Conservation (phyloP, 2,888 invertebrate species). For the Oscheius sp. region DNA sequence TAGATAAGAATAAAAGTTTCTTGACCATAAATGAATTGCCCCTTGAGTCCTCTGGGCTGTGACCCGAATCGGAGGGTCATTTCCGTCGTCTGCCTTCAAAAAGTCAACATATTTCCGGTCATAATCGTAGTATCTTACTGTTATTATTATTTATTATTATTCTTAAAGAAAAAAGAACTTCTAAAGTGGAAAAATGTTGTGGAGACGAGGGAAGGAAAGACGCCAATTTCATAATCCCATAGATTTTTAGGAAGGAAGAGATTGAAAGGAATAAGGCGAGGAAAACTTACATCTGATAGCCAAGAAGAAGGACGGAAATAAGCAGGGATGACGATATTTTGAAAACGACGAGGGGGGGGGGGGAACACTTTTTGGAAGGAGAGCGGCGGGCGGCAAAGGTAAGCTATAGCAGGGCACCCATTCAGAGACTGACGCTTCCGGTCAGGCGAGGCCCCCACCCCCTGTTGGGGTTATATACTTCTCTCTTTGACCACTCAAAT, state of each 20-base stretch:
- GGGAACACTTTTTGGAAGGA: slow-evolving; percentile 20
- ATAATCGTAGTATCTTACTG: no score
- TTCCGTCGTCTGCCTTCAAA: no score
- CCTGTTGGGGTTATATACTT: not conserved
- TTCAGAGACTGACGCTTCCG: slow-evolving; percentile 19
- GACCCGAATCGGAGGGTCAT: no score
- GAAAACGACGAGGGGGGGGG: not conserved
- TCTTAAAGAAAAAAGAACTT: no score
- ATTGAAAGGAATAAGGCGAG: not conserved
- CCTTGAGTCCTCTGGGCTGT: no score
- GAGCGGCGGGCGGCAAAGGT: slow-evolving; percentile 33
- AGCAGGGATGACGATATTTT: slow-evolving; percentile 10
- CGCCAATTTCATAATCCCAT: not conserved
- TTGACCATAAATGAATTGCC: no score
- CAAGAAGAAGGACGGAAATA: slow-evolving; percentile 2
- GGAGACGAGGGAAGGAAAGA: not conserved
- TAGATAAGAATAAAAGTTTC: no score
- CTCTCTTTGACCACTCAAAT: not conserved
- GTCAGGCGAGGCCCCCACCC: slow-evolving; percentile 31
- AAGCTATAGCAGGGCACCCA: slow-evolving; percentile 32
- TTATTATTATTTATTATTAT: no score
- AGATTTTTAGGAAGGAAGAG: not conserved
- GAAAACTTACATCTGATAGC: slow-evolving; percentile 8
- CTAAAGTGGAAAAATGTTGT: no score
- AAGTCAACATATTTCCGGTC: no score